phyloP scores from a whole-genome alignment of 1,140 invertebrate species.

The Cyrtorhinus lividipennis region DNA sequence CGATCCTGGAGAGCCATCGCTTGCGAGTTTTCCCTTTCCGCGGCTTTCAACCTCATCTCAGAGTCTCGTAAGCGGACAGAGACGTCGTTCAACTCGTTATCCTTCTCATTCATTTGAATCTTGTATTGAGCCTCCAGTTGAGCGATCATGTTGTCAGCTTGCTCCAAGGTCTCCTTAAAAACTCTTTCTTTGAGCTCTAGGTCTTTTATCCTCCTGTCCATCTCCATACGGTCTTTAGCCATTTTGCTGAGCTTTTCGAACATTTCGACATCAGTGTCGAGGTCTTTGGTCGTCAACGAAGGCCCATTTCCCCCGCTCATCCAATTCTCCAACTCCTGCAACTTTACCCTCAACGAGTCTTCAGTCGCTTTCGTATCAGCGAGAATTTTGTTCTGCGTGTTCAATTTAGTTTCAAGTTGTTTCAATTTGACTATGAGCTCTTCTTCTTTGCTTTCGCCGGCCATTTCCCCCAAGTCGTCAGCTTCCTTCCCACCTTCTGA shows the following conservation, averaged over 20 bases:
- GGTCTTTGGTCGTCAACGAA: not conserved
- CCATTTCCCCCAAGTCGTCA: not conserved
- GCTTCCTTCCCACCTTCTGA: too few species aligned
- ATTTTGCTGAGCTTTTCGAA: constrained; percentile 19
- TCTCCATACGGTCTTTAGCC: constrained; percentile 23
- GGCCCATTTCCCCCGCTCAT: not conserved
- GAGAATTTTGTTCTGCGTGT: constrained; percentile 16
- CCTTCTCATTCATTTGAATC: constrained; percentile 30
- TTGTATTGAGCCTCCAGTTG: constrained; percentile 50
- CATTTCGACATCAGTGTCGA: constrained; percentile 11
- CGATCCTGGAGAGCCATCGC: constrained; percentile 17
- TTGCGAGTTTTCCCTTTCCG: constrained; percentile 4
- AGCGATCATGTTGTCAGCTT: constrained; percentile 57
- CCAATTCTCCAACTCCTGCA: constrained; percentile 13
- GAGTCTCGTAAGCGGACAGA: constrained; percentile 18
- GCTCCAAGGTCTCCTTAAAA: constrained; percentile 54
- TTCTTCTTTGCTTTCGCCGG: constrained; percentile 8
- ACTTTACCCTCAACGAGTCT: constrained; percentile 14
- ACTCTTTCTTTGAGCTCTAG: constrained; percentile 37
- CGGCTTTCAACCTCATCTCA: constrained; percentile 15
- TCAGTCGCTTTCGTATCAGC: constrained; percentile 17
- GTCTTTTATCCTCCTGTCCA: constrained; percentile 27
- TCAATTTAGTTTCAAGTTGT: constrained; percentile 33
- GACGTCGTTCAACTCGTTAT: constrained; percentile 20
- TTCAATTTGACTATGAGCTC: constrained; percentile 16